Base-by-base conservation (phyloP, 1,140 invertebrate genomes). In the Drosophila grimshawi region DNA sequence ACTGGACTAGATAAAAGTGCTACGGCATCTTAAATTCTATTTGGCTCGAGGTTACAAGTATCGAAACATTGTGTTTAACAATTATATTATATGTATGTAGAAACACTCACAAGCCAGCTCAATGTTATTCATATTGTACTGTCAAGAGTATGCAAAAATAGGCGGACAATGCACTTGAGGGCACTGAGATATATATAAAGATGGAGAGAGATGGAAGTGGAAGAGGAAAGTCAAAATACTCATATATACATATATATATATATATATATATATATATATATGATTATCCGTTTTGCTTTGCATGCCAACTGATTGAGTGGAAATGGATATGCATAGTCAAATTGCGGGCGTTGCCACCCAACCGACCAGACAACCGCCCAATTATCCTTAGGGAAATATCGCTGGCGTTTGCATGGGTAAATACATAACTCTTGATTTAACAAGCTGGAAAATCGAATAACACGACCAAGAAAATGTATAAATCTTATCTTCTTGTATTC, bases 81-180 rank as follows among this genome's bases (percentile, higher is more conserved):
- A 19, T 41, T 41, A 10, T 1, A 41, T 27, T 48, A 29, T 56
- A 3, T 46, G 37, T 56, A 33, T 53, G 7, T 45, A 27, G 7
- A 10, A 51, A 32, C n/a, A 46, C 33, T 37, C 35, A 51, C 2
- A 37, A 37, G 39, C 6, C 61, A 41, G 33, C 55, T 62, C 5
- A 74, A 68, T 74, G 62, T 51, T 68, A 68, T 62, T 74, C 65
- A 74, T 74, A 74, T 74, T 67, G 71, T 56, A 68, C 62, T 74
- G 57, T 62, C 43, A 35, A 55, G 19, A 37, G 56, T 39, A 56
- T 46, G 39, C 19, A 51, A 69, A 52, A 8, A 32, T 4, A 29
- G 39, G 11, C 3, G 30, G n/a, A 57, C 6, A 46, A 30, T 37
- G 62, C 55, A 57, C 7, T 49, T 49, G 7, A 5, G 7, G 39